Base-by-base conservation (phyloP, 2,113 vertebrate genomes). In the Tachuris rubrigastra region DNA sequence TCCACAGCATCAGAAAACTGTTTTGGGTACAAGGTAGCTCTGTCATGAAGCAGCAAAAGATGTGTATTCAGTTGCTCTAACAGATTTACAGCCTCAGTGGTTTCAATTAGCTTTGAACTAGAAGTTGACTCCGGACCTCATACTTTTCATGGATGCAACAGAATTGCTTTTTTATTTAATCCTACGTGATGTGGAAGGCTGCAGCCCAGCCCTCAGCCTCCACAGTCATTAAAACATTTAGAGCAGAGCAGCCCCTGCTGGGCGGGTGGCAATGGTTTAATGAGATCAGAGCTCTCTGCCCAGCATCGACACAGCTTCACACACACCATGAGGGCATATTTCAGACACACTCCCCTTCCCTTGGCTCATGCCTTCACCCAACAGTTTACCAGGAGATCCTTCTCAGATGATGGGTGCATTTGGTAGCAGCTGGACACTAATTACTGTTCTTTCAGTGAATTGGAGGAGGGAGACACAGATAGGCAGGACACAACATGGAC, bases 191-290 rank as follows among this genome's bases (percentile, higher is more conserved):
- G 69, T 19, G 42, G 59, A 67, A 53, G 69, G 94, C 89, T 80
- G 76, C 78, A 62, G 35, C 62, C 56, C 89, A 87, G 76, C n/a
- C 37, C 37, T 47, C 8, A 41, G 82, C 24, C 73, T 50, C 22
- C 39, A 15, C 60, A 77, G 55, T n/a, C 71, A 81, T 77, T 74
- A 93, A 87, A 96, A 91, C 65, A 15, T 33, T 42, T n/a, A 30
- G 81, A 89, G 53, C 87, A 94, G 76, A 94, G 90, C 95, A 89
- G 73, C 85, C 93, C 96, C 95, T 91, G 90, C 89, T 50, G 79
- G 79, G 91, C 37, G 14, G 85, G 82, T n/a, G 68, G 76, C 68
- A 49, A 27, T 20, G 47, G 25, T 85, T 95, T 89, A 55, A 52
- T 11, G 73, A 65, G 83, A n/a, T 27, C 42, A 19, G 14, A 37